phyloP scores from a whole-genome alignment of 2,888 invertebrate genomes.

The Aleiodes testaceus region DNA sequence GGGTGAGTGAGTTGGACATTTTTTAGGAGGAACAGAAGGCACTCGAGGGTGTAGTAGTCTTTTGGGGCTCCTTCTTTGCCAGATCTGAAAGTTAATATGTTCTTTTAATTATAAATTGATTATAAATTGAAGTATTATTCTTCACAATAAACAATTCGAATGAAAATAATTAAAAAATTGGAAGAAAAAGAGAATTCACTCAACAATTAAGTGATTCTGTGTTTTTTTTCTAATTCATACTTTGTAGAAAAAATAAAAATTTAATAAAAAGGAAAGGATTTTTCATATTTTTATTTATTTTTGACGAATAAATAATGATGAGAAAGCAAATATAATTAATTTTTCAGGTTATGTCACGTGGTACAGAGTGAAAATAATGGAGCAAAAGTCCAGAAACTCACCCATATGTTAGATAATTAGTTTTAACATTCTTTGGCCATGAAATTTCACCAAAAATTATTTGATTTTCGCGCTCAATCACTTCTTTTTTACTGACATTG shows the following conservation, averaged over 20 bases:
- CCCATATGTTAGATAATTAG: conserved; percentile 98
- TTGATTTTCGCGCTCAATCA: conserved; percentile 94
- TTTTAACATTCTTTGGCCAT: conserved; percentile 98
- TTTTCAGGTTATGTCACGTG: conserved; percentile 5
- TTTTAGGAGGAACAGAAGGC: conserved; percentile 93
- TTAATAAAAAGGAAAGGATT: too few species aligned
- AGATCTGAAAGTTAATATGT: conserved; percentile 77
- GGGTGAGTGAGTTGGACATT: conserved; percentile 95
- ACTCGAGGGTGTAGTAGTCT: conserved; percentile 98
- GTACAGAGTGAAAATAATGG: neutral
- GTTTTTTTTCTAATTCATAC: too few species aligned
- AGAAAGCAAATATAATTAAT: neutral
- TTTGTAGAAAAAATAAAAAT: too few species aligned
- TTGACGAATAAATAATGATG: neutral
- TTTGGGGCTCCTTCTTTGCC: conserved; percentile 93
- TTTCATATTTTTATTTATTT: too few species aligned
- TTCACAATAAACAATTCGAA: too few species aligned
- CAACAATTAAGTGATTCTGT: too few species aligned
- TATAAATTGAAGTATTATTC: too few species aligned
- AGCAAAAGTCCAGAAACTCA: conserved; percentile 75
- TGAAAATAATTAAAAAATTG: too few species aligned
- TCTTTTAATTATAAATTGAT: conserved; percentile 8
- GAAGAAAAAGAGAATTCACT: too few species aligned
- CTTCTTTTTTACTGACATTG: conserved; percentile 98
- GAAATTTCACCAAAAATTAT: conserved; percentile 99